These are phyloP conservation scores for Sisyra terminalis DNA, from an alignment of 2,888 invertebrate species.

Conservation along the genomic window DNA sequence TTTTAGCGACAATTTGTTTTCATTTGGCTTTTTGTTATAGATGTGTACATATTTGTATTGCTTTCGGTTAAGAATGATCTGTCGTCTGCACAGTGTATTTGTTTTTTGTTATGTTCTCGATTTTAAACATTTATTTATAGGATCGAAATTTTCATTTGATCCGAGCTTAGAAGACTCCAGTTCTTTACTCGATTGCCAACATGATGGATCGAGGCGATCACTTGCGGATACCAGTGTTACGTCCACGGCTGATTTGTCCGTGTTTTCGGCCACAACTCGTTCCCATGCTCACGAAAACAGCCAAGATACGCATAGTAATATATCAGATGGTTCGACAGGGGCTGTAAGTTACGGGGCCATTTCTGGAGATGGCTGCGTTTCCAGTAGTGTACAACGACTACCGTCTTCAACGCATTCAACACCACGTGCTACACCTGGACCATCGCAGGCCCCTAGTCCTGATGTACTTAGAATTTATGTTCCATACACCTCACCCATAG, in stretches of 20 bases:
- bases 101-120: background rate
- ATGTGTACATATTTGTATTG: no score
- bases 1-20: no score
- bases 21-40: no score
- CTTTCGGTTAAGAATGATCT: no score
- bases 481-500: constrained; percentile 48
- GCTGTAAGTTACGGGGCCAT: constrained; percentile 29
- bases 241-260: constrained; percentile 66
- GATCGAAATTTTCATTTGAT: constrained; percentile 46
- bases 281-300: constrained; percentile 60
- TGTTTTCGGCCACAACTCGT: constrained; percentile 54
- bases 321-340: constrained; percentile 55
- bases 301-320: constrained; percentile 58
- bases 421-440: constrained; percentile 46
- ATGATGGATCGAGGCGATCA: constrained; percentile 57
- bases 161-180: constrained; percentile 50
- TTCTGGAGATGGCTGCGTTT: constrained; percentile 31
- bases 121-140: constrained; percentile 23
- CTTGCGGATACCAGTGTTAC: constrained; percentile 72
- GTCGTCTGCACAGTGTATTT: no score
- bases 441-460: constrained; percentile 44
- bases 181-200: constrained; percentile 39
- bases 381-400: constrained; percentile 31
- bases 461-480: constrained; percentile 68
- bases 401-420: constrained; percentile 41